Percentiles rank a stretch among this genome's conserved stretches.
Conservation (phyloP, 2,113 vertebrate genomes). For the Entelurus aequoreus region DNA sequence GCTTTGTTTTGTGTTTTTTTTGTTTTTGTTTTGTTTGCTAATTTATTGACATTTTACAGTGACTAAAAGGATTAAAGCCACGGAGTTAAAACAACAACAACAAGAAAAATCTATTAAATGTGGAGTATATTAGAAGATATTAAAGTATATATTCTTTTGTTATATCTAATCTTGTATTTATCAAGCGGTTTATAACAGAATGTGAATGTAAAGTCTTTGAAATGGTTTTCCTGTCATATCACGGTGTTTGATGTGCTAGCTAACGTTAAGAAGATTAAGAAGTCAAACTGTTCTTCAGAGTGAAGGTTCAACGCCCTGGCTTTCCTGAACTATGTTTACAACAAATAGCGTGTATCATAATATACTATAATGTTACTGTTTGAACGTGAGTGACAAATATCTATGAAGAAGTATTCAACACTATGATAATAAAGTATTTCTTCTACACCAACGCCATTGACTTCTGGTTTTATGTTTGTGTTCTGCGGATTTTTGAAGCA, state of each 20-base stretch:
- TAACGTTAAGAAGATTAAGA: slow-evolving; percentile 45
- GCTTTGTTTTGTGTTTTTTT: slow-evolving; percentile 8
- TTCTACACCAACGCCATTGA: slow-evolving; percentile 53
- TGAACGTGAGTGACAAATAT: slow-evolving; percentile 70
- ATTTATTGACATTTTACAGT: slow-evolving; percentile 57
- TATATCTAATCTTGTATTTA: slow-evolving; percentile 79
- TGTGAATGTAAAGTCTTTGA: slow-evolving; percentile 81
- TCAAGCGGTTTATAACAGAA: slow-evolving; percentile 78
- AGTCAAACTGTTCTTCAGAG: slow-evolving; percentile 60
- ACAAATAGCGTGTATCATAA: slow-evolving; percentile 65
- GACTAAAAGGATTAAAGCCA: slow-evolving; percentile 61
- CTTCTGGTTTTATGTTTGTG: background rate
- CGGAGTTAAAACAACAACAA: slow-evolving; percentile 13
- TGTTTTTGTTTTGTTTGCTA: slow-evolving; percentile 7
- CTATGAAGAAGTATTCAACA: slow-evolving; percentile 68
- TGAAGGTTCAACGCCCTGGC: slow-evolving; percentile 42
- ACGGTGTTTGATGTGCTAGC: slow-evolving; percentile 71
- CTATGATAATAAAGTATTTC: slow-evolving; percentile 72
- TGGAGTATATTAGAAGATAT: slow-evolving; percentile 64
- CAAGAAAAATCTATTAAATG: slow-evolving; percentile 53
- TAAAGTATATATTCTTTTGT: slow-evolving; percentile 76
- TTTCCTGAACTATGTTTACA: slow-evolving; percentile 71
- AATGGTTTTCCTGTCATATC: slow-evolving; percentile 67
- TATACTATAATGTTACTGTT: slow-evolving; percentile 56
- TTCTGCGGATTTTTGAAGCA: background rate